Percentiles rank a stretch among this genome's conserved stretches.
Evolutionary conservation across 1,140 invertebrate species (phyloP).

Genomic region (Drosophila albomicans): DNA sequence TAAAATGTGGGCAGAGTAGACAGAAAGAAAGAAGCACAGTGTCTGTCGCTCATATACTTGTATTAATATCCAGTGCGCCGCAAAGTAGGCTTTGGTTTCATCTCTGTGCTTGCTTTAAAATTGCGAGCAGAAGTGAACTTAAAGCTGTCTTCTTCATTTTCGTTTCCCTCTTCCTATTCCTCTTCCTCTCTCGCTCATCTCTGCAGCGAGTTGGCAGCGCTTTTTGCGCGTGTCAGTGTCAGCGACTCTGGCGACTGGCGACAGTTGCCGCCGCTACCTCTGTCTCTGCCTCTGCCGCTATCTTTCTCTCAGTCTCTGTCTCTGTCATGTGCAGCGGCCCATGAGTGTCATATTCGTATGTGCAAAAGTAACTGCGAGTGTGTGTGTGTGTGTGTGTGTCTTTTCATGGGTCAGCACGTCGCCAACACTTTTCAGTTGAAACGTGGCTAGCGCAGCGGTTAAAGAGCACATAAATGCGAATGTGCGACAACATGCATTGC

Average conservation of each 20-base stretch:
- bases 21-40: neutral
- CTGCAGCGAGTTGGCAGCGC: neutral
- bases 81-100: constrained; percentile 11
- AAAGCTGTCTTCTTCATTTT: constrained; percentile 11
- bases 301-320: neutral
- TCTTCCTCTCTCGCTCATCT: neutral
- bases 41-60: constrained; percentile 5
- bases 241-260: constrained; percentile 36
- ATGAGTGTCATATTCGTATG: constrained; percentile 30
- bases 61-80: constrained; percentile 7
- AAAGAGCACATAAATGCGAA: neutral
- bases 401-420: constrained; percentile 34
- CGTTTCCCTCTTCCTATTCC: neutral
- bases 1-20: neutral
- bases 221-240: constrained; percentile 39
- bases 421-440: constrained; percentile 37
- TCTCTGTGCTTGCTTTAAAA: constrained; percentile 3
- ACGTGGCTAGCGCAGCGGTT: constrained; percentile 15
- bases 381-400: neutral
- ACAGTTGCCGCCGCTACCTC: constrained; percentile 37
- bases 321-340: constrained; percentile 41
- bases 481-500: neutral
- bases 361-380: neutral
- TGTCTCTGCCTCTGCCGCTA: too few relatives aligned
- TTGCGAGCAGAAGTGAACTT: constrained; percentile 10